Base-by-base conservation (phyloP, 1,140 invertebrate species). In the Heliconius hewitsoni region DNA sequence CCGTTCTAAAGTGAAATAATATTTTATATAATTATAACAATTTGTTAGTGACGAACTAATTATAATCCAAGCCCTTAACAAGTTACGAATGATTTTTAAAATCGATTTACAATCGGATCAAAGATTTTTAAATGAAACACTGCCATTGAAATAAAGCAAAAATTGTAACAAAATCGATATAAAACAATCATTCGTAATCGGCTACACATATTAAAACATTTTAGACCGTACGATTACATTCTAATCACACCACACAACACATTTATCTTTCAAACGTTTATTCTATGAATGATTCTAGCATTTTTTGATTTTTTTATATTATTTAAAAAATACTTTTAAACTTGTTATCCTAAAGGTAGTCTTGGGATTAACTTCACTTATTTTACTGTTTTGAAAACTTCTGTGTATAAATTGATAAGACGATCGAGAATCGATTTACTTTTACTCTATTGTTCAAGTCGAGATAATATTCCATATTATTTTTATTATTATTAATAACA, bases 191-290 rank as follows among this genome's bases (percentile, higher is more conserved):
- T 66, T 66, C 60, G 23, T 27, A 66, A 66, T 66, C 57, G 23
- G 0, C 8, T 27, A 66, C 60, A 66, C 11, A 66, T 13, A n/a
- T 6, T 57, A 27, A 60, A 57, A 27, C 27, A 13, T n/a, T 66
- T 27, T 27, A 66, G 0, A 66, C 4, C 3, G 42, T 46, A 46
- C 60, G 60, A 27, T 27, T 66, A 66, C 60, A 27, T 66, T 30
- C 60, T 30, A 66, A 27, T 30, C 27, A 66, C n/a, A 66, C 60
- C 60, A 66, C 60, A 16, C 60, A 66, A 30, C n/a, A 66, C 60
- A 2, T 6, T 11, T 66, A 66, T 16, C 23, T 66, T 30, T 30
- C 57, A 66, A 66, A 27, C 23, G 23, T 11, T 66, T 27, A 66
- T 27, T 27, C 57, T 16, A 27, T 5, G 11, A 66, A 27, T 27